These are phyloP conservation scores for Semotilus atromaculatus DNA, from an alignment of 2,797 vertebrate genomes.

Conservation along the genomic window DNA sequence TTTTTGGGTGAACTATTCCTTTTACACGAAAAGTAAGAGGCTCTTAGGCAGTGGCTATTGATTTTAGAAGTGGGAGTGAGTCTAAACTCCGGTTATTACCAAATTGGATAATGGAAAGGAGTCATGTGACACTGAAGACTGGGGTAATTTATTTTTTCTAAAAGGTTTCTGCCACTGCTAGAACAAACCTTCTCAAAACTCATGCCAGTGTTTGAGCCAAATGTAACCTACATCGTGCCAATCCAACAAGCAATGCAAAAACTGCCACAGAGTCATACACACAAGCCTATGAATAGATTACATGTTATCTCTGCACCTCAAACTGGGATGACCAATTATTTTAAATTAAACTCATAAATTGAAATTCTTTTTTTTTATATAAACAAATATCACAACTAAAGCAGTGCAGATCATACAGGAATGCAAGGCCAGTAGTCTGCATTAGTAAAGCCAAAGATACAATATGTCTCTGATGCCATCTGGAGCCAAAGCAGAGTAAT, in stretches of 20 bases:
- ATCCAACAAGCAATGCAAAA: not conserved
- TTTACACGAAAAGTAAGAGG: not conserved
- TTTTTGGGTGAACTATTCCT: not conserved
- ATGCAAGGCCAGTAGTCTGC: not conserved
- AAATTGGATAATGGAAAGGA: constrained; percentile 1
- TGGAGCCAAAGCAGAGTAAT: constrained; percentile 57
- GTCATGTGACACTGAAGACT: not conserved
- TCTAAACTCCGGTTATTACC: constrained; percentile 4
- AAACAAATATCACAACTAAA: not conserved
- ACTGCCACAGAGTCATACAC: not conserved
- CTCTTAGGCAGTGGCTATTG: not conserved
- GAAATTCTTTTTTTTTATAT: too few relatives aligned
- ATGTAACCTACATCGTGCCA: not conserved
- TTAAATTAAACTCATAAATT: too few relatives aligned
- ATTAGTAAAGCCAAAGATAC: constrained; percentile 15
- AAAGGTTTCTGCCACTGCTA: not conserved
- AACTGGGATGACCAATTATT: not conserved
- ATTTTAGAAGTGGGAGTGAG: not conserved
- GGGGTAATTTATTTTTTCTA: not conserved
- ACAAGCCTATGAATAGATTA: not conserved
- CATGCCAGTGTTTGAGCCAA: not conserved
- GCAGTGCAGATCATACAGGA: constrained; percentile 11
- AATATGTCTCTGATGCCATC: constrained; percentile 65
- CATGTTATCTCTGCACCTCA: not conserved
- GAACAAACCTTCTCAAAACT: not conserved